These are phyloP conservation scores for Ophiodon elongatus DNA, from an alignment of 2,113 vertebrate species.

Conservation along the genomic window DNA sequence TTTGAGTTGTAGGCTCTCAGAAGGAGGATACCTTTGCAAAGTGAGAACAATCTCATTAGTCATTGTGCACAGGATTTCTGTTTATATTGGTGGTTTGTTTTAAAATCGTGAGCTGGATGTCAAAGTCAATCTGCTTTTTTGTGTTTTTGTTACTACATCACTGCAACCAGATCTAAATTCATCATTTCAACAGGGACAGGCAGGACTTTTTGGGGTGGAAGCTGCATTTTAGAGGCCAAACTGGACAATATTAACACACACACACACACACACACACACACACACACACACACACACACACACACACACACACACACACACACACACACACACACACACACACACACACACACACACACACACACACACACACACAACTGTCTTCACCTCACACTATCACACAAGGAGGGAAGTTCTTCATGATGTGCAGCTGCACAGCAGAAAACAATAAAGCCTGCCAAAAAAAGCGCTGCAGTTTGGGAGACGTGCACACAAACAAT, in stretches of 20 bases:
- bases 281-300: neutral
- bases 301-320: neutral
- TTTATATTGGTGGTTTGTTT: neutral
- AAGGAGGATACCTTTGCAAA: neutral
- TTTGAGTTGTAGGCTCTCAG: neutral
- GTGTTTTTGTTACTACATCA: neutral
- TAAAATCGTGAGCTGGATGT: neutral
- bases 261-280: conserved; percentile 35
- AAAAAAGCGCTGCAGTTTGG: conserved; percentile 47
- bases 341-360: conserved; percentile 3
- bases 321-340: neutral
- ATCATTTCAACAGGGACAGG: neutral
- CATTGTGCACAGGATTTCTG: neutral
- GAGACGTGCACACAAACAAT: conserved; percentile 40
- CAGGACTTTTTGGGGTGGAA: neutral
- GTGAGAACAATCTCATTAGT: neutral
- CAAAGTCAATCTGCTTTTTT: neutral
- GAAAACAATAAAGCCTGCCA: conserved; percentile 80
- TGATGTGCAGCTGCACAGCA: conserved; percentile 78
- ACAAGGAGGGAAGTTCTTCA: conserved; percentile 65
- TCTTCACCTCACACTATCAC: conserved; percentile 59
- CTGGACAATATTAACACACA: neutral
- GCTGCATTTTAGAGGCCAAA: neutral
- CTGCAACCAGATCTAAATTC: neutral
- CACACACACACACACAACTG: neutral